Conservation (phyloP, 2,113 vertebrate genomes). For the Ochotona curzoniae region DNA sequence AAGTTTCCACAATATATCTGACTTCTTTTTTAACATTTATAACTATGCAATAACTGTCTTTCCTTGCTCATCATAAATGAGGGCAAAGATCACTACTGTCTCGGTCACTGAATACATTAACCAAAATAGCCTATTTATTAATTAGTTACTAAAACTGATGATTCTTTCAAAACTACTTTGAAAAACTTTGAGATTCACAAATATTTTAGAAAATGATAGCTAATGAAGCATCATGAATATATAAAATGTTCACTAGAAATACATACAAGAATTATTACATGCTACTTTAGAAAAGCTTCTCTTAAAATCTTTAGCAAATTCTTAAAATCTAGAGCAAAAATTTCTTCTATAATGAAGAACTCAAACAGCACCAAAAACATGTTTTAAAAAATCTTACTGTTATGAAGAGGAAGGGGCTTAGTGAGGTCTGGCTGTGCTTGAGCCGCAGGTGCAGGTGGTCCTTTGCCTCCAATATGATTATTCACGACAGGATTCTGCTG, state of each 20-base stretch:
- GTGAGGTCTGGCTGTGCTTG: conserved; percentile 85
- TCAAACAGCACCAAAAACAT: conserved; percentile 42
- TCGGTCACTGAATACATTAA: background rate
- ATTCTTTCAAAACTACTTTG: conserved; percentile 47
- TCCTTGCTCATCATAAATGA: conserved; percentile 21
- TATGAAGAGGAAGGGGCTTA: conserved; percentile 86
- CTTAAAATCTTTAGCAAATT: background rate
- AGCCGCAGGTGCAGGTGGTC: conserved; percentile 81
- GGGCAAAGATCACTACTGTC: background rate
- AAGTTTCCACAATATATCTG: background rate
- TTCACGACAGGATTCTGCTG: conserved; percentile 84
- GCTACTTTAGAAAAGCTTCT: conserved; percentile 10
- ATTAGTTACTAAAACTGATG: background rate
- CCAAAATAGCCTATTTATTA: background rate
- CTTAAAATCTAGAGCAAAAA: conserved; percentile 37
- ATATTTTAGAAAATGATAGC: conserved; percentile 14
- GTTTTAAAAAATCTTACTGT: conserved; percentile 82
- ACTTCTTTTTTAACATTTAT: background rate
- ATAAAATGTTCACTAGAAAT: conserved; percentile 3
- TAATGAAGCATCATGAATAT: conserved; percentile 34
- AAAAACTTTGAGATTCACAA: conserved; percentile 27
- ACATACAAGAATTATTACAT: conserved; percentile 37
- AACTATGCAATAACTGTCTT: background rate
- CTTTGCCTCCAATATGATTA: conserved; percentile 88
- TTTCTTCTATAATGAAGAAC: conserved; percentile 8